Evolutionary conservation across 2,113 vertebrate species (phyloP), one percentile per base, ranked within the genome.

Genomic region (Indicator indicator): DNA sequence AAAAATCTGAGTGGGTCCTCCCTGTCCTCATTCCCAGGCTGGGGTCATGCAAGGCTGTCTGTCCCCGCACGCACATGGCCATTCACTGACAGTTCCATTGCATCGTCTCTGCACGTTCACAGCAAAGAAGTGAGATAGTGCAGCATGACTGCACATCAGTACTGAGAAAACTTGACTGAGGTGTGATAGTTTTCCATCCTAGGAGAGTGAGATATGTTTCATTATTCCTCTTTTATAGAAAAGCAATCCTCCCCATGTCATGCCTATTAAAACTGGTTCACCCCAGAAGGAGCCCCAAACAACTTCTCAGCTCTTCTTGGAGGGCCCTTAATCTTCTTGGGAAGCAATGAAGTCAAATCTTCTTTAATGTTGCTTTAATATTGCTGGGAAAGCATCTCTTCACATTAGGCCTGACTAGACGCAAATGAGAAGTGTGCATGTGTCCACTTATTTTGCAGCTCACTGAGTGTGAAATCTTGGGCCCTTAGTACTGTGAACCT

Each of bases 281-380:
- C 58, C 69, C 89, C 60, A 77, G 27, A 94, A 67, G 42, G 91
- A 90, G 91, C 92, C 63, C 86, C 79, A 67, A 54, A 89, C 70
- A 76, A 85, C 73, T 78, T 92, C 92, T 81, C 55, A 42, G 50
- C 73, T 86, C 75, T 96, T 94, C 48, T 54, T 94, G 93, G 88
- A 95, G 67, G 54, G 86, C 93, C 94, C 83, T 97, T 95, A 96
- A 96, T 97, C 90, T 97, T 86, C 73, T 96, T 92, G 86, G 67
- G 93, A 96, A 96, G 94, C 94, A 96, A 84, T 55, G 70, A 96
- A 96, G 94, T 82, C 76, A 95, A 93, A 96, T 95, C 94, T 93
- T 96, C 83, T 88, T 96, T 96, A 95, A 95, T 88, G 84, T 84
- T 94, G 90, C 94, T 92, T 92, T 95, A 94, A 91, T 95, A 55